Base-by-base conservation (phyloP, 2,888 invertebrate genomes). In the Drosophila melanosoma region DNA sequence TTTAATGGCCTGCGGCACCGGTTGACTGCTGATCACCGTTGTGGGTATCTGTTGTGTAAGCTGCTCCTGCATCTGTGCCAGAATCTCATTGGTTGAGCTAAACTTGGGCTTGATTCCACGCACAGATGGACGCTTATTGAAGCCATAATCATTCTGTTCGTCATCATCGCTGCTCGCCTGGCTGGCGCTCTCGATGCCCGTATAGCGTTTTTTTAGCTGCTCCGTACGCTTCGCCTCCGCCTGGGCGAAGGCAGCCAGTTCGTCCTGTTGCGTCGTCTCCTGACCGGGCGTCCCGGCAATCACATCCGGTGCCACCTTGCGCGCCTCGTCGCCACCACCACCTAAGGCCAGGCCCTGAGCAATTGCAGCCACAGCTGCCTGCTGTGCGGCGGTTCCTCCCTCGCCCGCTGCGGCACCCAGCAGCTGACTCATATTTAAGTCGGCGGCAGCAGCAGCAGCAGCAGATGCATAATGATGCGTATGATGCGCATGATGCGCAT, bases 141-240 rank as follows among this genome's bases (percentile, higher is more conserved):
- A 98, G 1, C 98, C 98, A 86, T 98, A 97, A 91, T 98, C 97
- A 83, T 97, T 97, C 82, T 97, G 96, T 81, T 97, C 97, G 69
- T 96, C 96, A 59, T 96, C 97, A 69, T 95, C 93, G 45, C 93
- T 93, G 80, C 91, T 92, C 38, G 84, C 90, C 77, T 90, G 74
- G 1, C 67, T 35, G 87, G 91, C 26, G 91, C 85, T 63, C 38
- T 95, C 95, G 78, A 94, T 95, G 58, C 79, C 88, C 48, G 94
- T 94, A 91, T 94, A 95, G 64, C 97, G 95, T 91, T 97, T 96
- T 82, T 97, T 95, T 20, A 98, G 94, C 74, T 97, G 94, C 89
- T 98, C 98, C 6, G 97, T 97, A 48, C 98, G 94, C 4, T 96
- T 95, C 0, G 96, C 96, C 77, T 97, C 96, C 72, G 97, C 97